Evolutionary conservation across 2,888 invertebrate species (phyloP), one percentile per base, ranked within the genome.

Genomic region (Tetranychus piercei): DNA sequence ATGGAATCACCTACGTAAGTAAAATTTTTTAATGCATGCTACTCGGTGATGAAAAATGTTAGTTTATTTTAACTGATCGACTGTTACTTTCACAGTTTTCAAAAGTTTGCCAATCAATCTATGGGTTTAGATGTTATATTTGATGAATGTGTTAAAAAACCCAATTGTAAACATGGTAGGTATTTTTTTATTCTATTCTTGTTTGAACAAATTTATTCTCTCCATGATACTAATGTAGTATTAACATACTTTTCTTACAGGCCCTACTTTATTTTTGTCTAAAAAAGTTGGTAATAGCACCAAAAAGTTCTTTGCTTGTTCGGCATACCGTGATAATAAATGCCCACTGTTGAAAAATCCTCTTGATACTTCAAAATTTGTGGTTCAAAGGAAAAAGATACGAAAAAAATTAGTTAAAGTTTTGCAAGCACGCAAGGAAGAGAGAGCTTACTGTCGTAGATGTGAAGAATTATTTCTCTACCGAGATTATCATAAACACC

Each of bases 151-250:
- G 55, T 15, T 7, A 71, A 71, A 44, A 44, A 15, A 44, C 71
- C 71, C 4, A n/a, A 44, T 44, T 71, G 71, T 44, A 71, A 44
- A 44, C 71, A 71, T 71, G 71, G 71, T 71, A 44, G 43, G n/a
- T 67, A 67, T 67, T 18, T 8, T 18, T 15, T 22, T 22, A n/a
- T 67, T 18, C 9, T n/a, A 15, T 9, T 67, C 9, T 67, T 18
- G n/a, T 67, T 20, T 67, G 67, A 22, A 18, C 5, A 15, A 71
- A 44, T 71, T n/a, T 71, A 44, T n/a, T 15, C 44, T 1, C 4
- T 44, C 15, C 4, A 44, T 34, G 44, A 20, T 22, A 7, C 1
- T 23, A 69, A 20, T 22, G 5, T 69, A 11, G 34, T n/a, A 11
- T 20, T 7, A 1, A 69, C 6, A 20, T 22, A 22, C 3, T 7